A percentile compares a stretch with the other conserved stretches of the same genome.
Evolutionary conservation across 2,113 vertebrate species (phyloP).

Genomic region (Cromileptes altivelis): DNA sequence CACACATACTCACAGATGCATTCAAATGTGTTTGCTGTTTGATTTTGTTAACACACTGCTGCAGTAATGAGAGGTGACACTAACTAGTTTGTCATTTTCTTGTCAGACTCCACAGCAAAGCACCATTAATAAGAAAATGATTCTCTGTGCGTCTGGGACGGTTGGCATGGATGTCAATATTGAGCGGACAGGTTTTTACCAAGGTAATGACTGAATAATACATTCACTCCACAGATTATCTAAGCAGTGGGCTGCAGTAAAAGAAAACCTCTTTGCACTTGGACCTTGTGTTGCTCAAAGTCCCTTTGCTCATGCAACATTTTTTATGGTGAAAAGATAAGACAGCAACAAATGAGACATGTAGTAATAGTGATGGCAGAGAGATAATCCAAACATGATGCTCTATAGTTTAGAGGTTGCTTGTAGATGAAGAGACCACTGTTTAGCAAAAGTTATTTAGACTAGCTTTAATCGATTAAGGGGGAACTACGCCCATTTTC

Average conservation of each 20-base stretch:
- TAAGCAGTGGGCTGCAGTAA: neutral
- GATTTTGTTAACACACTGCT: neutral
- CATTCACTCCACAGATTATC: neutral
- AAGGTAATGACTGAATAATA: conserved; percentile 40
- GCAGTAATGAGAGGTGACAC: neutral
- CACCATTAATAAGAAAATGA: conserved; percentile 68
- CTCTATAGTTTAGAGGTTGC: neutral
- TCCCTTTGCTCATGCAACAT: neutral
- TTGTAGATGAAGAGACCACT: neutral
- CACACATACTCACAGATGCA: neutral
- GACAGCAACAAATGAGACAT: neutral
- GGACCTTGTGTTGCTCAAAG: conserved; percentile 23
- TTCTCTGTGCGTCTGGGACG: conserved; percentile 67
- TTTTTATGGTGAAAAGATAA: conserved; percentile 29
- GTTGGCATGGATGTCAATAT: conserved; percentile 73
- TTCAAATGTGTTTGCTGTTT: too few species aligned
- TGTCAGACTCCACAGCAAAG: conserved; percentile 65
- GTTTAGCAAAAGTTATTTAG: neutral
- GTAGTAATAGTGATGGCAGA: neutral
- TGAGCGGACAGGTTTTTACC: conserved; percentile 50
- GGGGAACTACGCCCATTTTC: too few species aligned
- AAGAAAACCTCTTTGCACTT: neutral
- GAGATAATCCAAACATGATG: neutral
- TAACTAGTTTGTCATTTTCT: neutral
- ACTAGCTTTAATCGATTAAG: neutral